A percentile compares a stretch with the other conserved stretches of the same genome.
These are phyloP conservation scores for Megalops atlanticus DNA, from an alignment of 2,113 vertebrate genomes.

Conservation along the genomic window DNA sequence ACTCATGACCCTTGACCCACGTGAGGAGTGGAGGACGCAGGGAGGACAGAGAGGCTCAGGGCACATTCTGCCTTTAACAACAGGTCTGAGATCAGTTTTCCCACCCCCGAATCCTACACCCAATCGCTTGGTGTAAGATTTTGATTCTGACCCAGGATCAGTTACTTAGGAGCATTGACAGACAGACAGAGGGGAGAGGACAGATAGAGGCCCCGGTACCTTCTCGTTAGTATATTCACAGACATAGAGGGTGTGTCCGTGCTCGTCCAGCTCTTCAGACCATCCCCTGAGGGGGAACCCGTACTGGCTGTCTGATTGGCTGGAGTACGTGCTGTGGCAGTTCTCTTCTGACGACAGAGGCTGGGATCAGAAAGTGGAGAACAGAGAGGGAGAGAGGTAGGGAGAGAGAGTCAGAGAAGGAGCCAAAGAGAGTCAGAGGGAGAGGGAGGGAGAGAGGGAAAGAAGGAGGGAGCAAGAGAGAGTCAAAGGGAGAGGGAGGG, in stretches of 20 bases:
- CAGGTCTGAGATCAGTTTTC: too few relatives aligned
- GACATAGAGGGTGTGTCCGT: conserved; percentile 92
- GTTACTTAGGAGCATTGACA: too few relatives aligned
- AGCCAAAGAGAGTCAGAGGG: too few relatives aligned
- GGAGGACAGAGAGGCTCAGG: conserved; percentile 3
- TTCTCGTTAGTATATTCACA: conserved; percentile 97
- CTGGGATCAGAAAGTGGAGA: conserved; percentile 71
- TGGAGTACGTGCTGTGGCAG: conserved; percentile 86
- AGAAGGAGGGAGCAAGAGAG: too few relatives aligned
- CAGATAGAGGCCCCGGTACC: conserved; percentile 72
- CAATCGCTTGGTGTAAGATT: too few relatives aligned
- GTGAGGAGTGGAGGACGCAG: neutral
- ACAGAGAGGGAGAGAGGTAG: neutral
- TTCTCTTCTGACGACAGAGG: conserved; percentile 86
- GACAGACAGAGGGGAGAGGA: too few relatives aligned
- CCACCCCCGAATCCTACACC: too few relatives aligned
- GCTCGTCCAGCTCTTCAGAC: conserved; percentile 94
- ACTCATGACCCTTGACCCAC: neutral
- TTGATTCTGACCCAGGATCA: too few relatives aligned
- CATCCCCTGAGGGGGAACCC: conserved; percentile 90
- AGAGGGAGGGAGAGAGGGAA: too few relatives aligned
- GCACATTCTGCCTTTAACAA: too few relatives aligned
- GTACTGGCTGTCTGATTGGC: conserved; percentile 92
- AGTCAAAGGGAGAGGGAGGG: too few relatives aligned
- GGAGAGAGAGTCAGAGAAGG: too few relatives aligned